Conservation (phyloP, 2,113 vertebrate species). For the Barnardius zonarius region DNA sequence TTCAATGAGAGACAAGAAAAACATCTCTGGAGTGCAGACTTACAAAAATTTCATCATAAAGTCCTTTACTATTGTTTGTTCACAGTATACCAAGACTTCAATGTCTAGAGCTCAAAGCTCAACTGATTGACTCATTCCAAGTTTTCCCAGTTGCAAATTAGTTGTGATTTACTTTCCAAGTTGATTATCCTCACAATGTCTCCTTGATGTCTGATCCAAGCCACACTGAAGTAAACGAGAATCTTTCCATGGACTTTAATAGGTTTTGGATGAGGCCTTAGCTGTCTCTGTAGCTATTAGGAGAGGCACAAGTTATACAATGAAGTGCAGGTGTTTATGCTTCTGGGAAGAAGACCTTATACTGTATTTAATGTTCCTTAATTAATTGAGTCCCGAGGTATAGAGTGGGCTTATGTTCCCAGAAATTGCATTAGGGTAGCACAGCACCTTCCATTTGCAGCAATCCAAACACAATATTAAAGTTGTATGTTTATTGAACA, state of each 20-base stretch:
- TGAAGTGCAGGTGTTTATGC: slow-evolving; percentile 40
- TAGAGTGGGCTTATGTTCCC: slow-evolving; percentile 30
- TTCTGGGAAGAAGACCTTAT: slow-evolving; percentile 36
- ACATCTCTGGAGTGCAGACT: neutral
- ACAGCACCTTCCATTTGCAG: slow-evolving; percentile 28
- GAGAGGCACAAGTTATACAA: slow-evolving; percentile 20
- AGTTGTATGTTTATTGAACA: slow-evolving; percentile 52
- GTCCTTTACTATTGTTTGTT: neutral
- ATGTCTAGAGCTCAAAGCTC: neutral
- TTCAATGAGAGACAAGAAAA: neutral
- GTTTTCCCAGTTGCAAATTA: neutral
- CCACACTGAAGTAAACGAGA: neutral
- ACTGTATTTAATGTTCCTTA: slow-evolving; percentile 54
- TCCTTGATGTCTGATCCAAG: neutral
- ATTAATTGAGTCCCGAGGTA: slow-evolving; percentile 53
- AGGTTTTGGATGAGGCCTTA: slow-evolving; percentile 43
- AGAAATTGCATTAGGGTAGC: slow-evolving; percentile 52
- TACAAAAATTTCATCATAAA: neutral
- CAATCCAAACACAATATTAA: slow-evolving; percentile 36
- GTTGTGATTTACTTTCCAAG: slow-evolving; percentile 11
- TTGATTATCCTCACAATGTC: neutral
- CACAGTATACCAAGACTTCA: neutral
- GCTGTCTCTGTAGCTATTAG: neutral
- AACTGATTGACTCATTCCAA: neutral
- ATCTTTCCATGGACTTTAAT: slow-evolving; percentile 31